Percentiles rank a stretch among this genome's conserved stretches.
These are phyloP conservation scores for Lepas anatifera DNA, from an alignment of 2,888 invertebrate genomes.

Conservation along the genomic window DNA sequence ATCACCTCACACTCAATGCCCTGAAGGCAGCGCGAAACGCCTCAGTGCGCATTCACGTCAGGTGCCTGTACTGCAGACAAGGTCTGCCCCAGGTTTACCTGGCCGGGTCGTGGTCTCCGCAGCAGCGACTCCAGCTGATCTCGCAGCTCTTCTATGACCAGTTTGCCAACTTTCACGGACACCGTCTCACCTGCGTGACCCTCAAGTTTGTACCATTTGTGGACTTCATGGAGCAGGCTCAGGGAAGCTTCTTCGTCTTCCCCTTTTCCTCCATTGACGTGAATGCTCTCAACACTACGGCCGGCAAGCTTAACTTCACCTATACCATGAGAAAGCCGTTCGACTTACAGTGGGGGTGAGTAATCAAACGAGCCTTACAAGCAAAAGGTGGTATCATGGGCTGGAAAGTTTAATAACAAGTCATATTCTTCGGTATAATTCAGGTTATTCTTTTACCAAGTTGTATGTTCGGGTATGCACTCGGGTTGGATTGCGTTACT, in stretches of 20 bases:
- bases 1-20: no score
- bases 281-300: not conserved
- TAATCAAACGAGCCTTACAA: no score
- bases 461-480: no score
- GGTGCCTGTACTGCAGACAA: not conserved
- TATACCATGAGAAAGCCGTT: not conserved
- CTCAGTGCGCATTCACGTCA: not conserved
- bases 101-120: not conserved
- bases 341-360: not conserved
- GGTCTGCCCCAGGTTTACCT: not conserved
- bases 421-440: not conserved
- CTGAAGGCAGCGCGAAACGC: no score
- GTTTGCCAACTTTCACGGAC: conserved; percentile 7
- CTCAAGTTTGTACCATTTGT: not conserved
- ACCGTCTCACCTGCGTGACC: not conserved
- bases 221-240: not conserved
- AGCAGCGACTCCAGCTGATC: not conserved
- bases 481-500: no score
- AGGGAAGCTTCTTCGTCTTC: not conserved
- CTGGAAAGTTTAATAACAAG: not conserved
- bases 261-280: not conserved
- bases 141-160: conserved; percentile 11
- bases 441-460: not conserved
- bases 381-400: no score
- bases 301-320: conserved; percentile 7